Percentiles rank a stretch among this genome's conserved stretches.
phyloP scores from a whole-genome alignment of 1,140 invertebrate species.

The Sipha flava region DNA sequence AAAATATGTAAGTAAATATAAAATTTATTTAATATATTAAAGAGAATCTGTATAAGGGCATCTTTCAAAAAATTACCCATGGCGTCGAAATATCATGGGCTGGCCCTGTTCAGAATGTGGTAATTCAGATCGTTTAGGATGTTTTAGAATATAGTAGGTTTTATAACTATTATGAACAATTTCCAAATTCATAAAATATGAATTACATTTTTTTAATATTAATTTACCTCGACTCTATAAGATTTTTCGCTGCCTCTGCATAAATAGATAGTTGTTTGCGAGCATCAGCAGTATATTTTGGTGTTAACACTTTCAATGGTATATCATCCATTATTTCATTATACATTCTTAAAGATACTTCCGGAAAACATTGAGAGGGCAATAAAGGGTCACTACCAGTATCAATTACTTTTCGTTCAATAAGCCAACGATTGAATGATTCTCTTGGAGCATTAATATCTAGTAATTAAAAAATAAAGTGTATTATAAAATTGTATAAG shows the following conservation, averaged over 20 bases:
- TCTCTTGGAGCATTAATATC: constrained; percentile 90
- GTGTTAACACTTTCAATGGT: constrained; percentile 87
- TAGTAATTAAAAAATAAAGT: constrained; percentile 37
- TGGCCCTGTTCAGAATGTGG: too few relatives aligned
- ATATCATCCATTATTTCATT: constrained; percentile 98
- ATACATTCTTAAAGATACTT: constrained; percentile 91
- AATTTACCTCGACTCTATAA: constrained; percentile 73
- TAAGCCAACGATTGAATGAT: constrained; percentile 92
- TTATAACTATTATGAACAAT: too few relatives aligned
- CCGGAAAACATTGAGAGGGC: constrained; percentile 82
- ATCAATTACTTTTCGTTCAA: constrained; percentile 90
- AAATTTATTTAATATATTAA: too few relatives aligned
- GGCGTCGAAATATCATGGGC: too few relatives aligned
- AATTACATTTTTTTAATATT: too few relatives aligned
- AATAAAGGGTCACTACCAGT: constrained; percentile 77
- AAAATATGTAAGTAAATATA: too few relatives aligned
- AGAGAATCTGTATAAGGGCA: too few relatives aligned
- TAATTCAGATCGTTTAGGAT: too few relatives aligned
- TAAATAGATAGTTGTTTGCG: constrained; percentile 91
- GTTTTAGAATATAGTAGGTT: too few relatives aligned
- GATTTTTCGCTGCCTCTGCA: constrained; percentile 92
- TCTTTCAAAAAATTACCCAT: too few relatives aligned
- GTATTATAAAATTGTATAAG: not conserved
- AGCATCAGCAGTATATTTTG: constrained; percentile 91
- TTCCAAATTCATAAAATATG: too few relatives aligned